phyloP scores from a whole-genome alignment of 2,888 invertebrate genomes.

The Apomyelois bistriatella region DNA sequence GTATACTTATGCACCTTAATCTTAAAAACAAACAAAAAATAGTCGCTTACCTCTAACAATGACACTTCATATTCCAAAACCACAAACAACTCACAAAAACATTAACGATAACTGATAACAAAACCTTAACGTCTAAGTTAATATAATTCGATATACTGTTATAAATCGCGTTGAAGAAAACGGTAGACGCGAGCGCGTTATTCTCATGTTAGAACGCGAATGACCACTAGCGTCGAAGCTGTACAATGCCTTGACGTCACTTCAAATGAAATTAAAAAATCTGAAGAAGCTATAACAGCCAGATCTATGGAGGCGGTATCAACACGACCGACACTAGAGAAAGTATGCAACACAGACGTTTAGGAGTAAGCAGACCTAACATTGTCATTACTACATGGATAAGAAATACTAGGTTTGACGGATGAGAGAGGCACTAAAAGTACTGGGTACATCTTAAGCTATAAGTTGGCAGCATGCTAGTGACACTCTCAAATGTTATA shows the following conservation, averaged over 20 bases:
- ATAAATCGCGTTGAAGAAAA: constrained; percentile 32
- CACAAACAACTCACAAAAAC: constrained; percentile 36
- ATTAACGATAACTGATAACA: constrained; percentile 36
- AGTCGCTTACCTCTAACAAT: constrained; percentile 57
- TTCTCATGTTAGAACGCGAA: constrained; percentile 64
- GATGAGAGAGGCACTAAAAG: no score
- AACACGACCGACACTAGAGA: constrained; percentile 43
- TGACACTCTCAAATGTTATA: no score
- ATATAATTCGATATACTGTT: constrained; percentile 27
- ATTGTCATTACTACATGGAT: no score
- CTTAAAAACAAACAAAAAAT: background rate
- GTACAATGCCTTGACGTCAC: constrained; percentile 59
- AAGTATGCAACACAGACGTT: no score
- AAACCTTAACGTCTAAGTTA: constrained; percentile 36
- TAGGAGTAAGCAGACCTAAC: no score
- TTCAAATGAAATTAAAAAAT: constrained; percentile 62
- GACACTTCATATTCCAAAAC: constrained; percentile 59
- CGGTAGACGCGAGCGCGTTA: constrained; percentile 49
- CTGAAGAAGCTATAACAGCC: constrained; percentile 49
- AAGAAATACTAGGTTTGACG: no score
- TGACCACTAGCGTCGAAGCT: constrained; percentile 51
- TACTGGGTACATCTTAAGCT: no score
- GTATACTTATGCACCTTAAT: background rate
- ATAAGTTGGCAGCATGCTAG: no score
- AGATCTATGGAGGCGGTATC: constrained; percentile 50